These are phyloP conservation scores for Drosophila dunni DNA, from an alignment of 1,140 invertebrate species.

Conservation along the genomic window DNA sequence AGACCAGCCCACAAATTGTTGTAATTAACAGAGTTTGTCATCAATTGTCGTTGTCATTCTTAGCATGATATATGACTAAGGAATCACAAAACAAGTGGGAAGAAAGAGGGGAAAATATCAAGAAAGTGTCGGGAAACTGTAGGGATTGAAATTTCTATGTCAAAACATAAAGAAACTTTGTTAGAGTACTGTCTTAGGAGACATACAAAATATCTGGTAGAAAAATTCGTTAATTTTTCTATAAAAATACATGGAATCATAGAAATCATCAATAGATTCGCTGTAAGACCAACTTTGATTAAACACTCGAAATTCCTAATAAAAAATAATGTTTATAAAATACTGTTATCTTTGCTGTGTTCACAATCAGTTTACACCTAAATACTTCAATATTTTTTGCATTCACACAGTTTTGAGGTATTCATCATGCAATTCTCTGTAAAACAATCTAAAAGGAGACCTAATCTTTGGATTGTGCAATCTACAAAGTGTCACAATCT, in stretches of 20 bases:
- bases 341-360: too few species aligned
- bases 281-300: too few species aligned
- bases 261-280: too few species aligned
- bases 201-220: too few species aligned
- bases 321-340: neutral
- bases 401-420: neutral
- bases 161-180: too few species aligned
- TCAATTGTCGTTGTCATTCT: conserved; percentile 19
- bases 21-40: conserved; percentile 50
- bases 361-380: too few species aligned
- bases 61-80: conserved; percentile 37
- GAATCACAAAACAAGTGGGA: neutral
- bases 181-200: too few species aligned
- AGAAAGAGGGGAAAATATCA: neutral
- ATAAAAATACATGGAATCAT: too few species aligned
- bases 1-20: conserved; percentile 39
- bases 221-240: too few species aligned
- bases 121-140: neutral
- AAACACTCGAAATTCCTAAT: too few species aligned
- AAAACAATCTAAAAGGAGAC: neutral
- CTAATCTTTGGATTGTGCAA: conserved; percentile 14
- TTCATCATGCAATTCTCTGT: conserved; percentile 1
- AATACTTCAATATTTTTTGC: neutral
- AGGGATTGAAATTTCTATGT: too few species aligned
- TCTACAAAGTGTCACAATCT: conserved; percentile 5